Conservation (phyloP, 2,797 vertebrate genomes). For the Eidolon dupreanum region DNA sequence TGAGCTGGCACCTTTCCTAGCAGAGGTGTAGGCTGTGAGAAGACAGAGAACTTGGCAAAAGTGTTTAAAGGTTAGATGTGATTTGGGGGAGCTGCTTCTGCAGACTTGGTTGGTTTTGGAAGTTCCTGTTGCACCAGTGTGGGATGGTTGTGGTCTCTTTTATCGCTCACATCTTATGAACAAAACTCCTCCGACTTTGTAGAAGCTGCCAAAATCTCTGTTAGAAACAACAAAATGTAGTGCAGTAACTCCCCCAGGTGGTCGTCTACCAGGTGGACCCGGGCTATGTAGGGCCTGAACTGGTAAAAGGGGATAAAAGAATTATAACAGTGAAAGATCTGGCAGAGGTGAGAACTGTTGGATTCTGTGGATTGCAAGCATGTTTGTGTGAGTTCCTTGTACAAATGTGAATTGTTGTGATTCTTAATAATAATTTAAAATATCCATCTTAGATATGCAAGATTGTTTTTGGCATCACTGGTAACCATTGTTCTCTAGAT, state of each 20-base stretch:
- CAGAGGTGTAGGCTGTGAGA: not conserved
- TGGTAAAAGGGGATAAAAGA: not conserved
- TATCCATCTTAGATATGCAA: not conserved
- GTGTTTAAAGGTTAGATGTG: not conserved
- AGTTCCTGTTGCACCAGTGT: constrained; percentile 14
- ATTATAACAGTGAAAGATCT: not conserved
- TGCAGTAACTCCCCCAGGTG: not conserved
- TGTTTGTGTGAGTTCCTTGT: not conserved
- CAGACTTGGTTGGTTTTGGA: not conserved
- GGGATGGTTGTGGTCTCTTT: not conserved
- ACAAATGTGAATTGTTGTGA: not conserved
- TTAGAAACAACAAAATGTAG: constrained; percentile 20
- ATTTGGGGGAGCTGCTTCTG: not conserved
- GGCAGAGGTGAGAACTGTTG: not conserved
- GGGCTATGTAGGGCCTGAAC: not conserved
- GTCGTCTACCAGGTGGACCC: not conserved
- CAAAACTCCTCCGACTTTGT: not conserved
- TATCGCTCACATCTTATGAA: not conserved
- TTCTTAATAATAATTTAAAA: constrained; percentile 24
- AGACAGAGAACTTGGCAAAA: constrained; percentile 1
- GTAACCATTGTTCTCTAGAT: not conserved
- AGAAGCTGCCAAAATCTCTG: constrained; percentile 5
- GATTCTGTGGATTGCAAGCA: not conserved
- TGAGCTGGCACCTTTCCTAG: not conserved
- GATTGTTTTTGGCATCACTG: not conserved